Base-by-base conservation (phyloP, 2,113 vertebrate species). In the Ivindomyrus marchei region DNA sequence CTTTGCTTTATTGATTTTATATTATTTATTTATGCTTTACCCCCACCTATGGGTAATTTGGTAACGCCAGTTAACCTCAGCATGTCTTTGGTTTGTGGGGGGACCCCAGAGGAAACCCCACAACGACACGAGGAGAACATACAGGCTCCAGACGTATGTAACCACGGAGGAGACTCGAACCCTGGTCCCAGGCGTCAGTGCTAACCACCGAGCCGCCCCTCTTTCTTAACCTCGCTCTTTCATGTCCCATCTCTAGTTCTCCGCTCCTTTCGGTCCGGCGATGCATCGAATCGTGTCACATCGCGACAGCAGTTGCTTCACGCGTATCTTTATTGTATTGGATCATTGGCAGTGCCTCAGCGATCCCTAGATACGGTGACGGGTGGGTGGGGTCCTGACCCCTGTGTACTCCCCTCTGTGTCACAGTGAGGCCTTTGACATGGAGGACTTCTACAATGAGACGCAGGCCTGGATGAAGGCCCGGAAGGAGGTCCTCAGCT, bases 371-470 rank as follows among this genome's bases (percentile, higher is more conserved):
- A 27, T 27, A 27, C 27, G 0, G 11, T 77, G 70, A 46, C 3
- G 19, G 3, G 21, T 47, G 83, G 15, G 17, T 45, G 21, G 42
- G 21, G 45, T 46, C 15, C 45, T 47, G 42, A 85, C 19, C 19
- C 45, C 58, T 27, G 8, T 15, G 13, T 46, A 7, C 7, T 39
- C 0, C 24, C 10, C 19, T 90, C 8, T 90, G 62, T 91, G 84
- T 92, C 92, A 42, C 91, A 99, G 98, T 90, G 96, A 97, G 89
- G 96, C 93, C n/a, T 99, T 97, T 93, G 97, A 96, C 86, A 95
- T 98, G 95, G 93, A 93, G 92, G 93, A 94, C 31, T 97, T 97
- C 85, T 98, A 96, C 89, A 94, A 95, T 90, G 95, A 97, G 94
- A 94, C 91, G 27, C 93, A 91, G 87, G 92, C 93, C 15, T 9